Conservation (phyloP, 2,797 vertebrate species). For the Xenops minutus region DNA sequence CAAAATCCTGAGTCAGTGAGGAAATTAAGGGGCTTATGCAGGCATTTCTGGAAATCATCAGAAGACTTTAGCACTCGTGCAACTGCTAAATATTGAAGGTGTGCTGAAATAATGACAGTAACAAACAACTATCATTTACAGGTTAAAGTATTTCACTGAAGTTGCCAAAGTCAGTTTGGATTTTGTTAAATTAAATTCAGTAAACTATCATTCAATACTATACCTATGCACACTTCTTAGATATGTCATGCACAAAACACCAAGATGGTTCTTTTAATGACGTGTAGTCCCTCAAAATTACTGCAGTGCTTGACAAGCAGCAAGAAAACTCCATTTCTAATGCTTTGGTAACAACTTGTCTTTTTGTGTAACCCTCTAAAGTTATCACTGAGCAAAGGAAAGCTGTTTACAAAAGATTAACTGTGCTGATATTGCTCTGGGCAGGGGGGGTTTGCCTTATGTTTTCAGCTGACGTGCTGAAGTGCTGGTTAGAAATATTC, state of each 20-base stretch:
- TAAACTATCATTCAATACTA: background rate
- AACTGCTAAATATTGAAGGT: background rate
- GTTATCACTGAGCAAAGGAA: background rate
- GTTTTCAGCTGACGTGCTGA: background rate
- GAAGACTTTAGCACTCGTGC: accelerated
- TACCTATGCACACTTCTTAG: background rate
- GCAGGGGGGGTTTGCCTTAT: background rate
- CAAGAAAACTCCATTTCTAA: background rate
- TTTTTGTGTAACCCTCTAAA: background rate
- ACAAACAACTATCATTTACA: background rate
- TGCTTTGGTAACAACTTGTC: background rate
- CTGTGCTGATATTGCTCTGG: background rate
- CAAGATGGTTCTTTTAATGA: background rate
- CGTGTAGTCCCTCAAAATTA: background rate
- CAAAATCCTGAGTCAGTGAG: background rate
- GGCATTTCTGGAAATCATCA: background rate
- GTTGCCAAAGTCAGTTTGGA: background rate
- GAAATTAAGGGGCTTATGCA: background rate
- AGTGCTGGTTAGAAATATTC: background rate
- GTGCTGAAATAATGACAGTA: background rate
- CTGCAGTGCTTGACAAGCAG: background rate
- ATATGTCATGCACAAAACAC: background rate
- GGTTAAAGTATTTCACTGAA: background rate
- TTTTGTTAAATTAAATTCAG: background rate
- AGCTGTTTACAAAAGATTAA: constrained; percentile 12